phyloP scores from a whole-genome alignment of 2,113 vertebrate genomes.

The Sturnus vulgaris region DNA sequence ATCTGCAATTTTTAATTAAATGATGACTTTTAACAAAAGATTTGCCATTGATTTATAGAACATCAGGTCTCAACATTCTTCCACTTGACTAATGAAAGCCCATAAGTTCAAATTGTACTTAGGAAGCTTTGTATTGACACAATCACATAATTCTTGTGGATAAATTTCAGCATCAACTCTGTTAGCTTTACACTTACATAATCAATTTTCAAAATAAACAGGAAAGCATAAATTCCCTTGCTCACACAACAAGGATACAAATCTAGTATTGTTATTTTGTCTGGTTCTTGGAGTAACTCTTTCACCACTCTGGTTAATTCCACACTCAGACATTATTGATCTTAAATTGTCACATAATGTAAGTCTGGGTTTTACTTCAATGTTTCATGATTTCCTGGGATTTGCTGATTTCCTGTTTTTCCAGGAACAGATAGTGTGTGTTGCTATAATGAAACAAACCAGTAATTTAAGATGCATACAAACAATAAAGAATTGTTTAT shows the following conservation, averaged over 20 bases:
- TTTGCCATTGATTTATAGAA: background rate
- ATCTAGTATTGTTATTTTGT: background rate
- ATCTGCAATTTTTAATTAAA: background rate
- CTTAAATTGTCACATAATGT: background rate
- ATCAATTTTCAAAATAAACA: background rate
- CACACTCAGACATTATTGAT: background rate
- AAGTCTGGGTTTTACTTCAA: background rate
- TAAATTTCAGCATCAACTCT: background rate
- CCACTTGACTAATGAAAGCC: background rate
- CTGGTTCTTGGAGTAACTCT: background rate
- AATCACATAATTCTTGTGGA: background rate
- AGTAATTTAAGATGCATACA: background rate
- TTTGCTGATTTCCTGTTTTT: background rate
- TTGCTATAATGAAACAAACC: background rate
- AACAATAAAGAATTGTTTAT: background rate
- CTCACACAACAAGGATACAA: accelerated
- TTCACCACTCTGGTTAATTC: background rate
- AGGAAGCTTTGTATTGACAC: background rate
- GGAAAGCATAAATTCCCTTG: background rate
- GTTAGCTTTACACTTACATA: background rate
- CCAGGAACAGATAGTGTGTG: background rate
- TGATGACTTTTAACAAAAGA: background rate
- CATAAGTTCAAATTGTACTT: background rate
- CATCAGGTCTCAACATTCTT: background rate
- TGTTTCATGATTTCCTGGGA: background rate